These are phyloP conservation scores for Urocynchramus pylzowi DNA, from an alignment of 2,113 vertebrate genomes.

Conservation along the genomic window DNA sequence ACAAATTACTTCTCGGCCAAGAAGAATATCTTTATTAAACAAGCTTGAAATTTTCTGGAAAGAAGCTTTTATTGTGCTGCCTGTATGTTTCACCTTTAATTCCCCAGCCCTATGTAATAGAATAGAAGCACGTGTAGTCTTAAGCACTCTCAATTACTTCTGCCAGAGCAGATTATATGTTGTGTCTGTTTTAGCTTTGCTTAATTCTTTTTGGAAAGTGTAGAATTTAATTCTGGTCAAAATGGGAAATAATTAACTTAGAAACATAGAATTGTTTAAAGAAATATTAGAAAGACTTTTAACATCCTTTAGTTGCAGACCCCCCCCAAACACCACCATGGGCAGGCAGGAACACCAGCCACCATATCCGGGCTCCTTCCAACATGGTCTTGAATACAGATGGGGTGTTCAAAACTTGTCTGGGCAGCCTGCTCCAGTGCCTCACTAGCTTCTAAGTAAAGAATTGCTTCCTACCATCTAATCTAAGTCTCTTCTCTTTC, in stretches of 20 bases:
- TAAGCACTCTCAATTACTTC: neutral
- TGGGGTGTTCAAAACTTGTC: neutral
- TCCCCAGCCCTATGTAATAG: neutral
- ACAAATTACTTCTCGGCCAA: neutral
- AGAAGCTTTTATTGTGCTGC: neutral
- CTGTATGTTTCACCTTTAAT: neutral
- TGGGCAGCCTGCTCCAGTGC: neutral
- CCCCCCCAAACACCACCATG: too few relatives aligned
- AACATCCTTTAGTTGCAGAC: neutral
- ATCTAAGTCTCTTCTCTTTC: neutral
- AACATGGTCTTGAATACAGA: neutral
- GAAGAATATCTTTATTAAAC: neutral
- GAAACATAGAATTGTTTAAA: neutral
- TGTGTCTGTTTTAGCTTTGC: neutral
- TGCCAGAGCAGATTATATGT: neutral
- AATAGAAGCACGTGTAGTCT: neutral
- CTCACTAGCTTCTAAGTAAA: neutral
- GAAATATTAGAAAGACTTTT: neutral
- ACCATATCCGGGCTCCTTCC: fast-evolving
- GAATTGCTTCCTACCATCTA: neutral
- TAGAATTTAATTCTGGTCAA: neutral
- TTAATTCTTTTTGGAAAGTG: neutral
- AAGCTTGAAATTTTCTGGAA: neutral
- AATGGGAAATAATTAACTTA: neutral
- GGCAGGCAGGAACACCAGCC: neutral